phyloP scores from a whole-genome alignment of 2,888 invertebrate genomes.

The Nowickia ferox region DNA sequence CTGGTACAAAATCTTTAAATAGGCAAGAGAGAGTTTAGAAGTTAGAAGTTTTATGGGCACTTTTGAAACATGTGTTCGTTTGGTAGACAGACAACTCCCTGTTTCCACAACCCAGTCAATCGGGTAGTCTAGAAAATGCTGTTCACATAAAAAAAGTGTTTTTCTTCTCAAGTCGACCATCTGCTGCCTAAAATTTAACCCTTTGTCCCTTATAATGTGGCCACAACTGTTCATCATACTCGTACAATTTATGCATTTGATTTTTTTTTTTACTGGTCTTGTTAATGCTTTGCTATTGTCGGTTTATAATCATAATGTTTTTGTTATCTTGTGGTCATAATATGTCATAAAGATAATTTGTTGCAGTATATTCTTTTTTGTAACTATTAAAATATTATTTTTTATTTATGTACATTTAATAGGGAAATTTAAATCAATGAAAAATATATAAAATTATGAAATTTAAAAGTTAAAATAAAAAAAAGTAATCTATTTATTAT shows the following conservation, averaged over 20 bases:
- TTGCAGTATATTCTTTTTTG: slow-evolving; percentile 37
- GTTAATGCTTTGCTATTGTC: slow-evolving; percentile 39
- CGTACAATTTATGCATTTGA: too few relatives aligned
- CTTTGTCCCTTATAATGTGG: not conserved
- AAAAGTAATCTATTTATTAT: too few relatives aligned
- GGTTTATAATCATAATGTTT: slow-evolving; percentile 68
- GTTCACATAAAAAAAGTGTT: too few relatives aligned
- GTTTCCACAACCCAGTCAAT: too few relatives aligned
- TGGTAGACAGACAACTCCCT: too few relatives aligned
- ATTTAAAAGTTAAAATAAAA: not conserved
- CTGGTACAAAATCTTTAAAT: too few relatives aligned
- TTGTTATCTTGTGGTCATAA: slow-evolving; percentile 73
- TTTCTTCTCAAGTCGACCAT: too few relatives aligned
- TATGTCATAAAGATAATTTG: slow-evolving; percentile 72
- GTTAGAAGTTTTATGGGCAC: too few relatives aligned
- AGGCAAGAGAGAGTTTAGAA: too few relatives aligned
- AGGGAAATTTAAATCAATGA: not conserved
- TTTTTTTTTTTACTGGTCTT: not conserved
- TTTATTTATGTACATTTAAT: not conserved
- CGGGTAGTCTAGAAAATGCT: too few relatives aligned
- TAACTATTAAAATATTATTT: slow-evolving; percentile 1
- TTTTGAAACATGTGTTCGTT: too few relatives aligned
- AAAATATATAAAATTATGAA: not conserved
- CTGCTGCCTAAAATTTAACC: not conserved
- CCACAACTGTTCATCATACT: not conserved